Conservation (phyloP, 2,888 invertebrate species). For the Protodeltote pygarga region DNA sequence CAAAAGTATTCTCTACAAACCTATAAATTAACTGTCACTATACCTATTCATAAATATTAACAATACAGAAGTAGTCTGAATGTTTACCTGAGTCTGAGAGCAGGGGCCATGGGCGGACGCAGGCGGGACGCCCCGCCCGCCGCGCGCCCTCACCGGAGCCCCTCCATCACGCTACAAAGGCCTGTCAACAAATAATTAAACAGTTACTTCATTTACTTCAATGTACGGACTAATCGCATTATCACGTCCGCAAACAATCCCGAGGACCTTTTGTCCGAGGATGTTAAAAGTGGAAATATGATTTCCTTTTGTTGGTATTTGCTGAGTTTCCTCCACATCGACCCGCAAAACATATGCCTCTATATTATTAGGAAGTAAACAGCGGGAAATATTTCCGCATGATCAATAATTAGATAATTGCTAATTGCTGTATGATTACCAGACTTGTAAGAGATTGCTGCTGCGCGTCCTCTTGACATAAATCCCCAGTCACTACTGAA, state of each 20-base stretch:
- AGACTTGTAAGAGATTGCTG: no score
- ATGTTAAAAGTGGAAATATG: conserved; percentile 6
- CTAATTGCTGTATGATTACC: no score
- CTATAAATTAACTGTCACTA: no score
- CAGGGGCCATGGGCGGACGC: conserved; percentile 84
- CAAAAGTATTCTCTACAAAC: no score
- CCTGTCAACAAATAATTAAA: conserved; percentile 65
- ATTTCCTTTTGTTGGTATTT: neutral
- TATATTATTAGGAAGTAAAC: no score
- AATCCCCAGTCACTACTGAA: no score
- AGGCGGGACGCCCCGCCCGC: conserved; percentile 79
- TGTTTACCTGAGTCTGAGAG: conserved; percentile 70
- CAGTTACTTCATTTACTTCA: conserved; percentile 39
- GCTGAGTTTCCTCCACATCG: no score
- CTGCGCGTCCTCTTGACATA: no score
- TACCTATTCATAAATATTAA: no score
- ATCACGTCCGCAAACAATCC: conserved; percentile 27
- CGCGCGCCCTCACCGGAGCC: conserved; percentile 81
- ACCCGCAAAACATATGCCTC: no score
- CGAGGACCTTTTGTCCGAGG: neutral
- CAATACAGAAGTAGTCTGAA: conserved; percentile 16
- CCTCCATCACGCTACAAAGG: conserved; percentile 69
- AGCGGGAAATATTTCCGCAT: no score
- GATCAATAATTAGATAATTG: no score
- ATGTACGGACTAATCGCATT: conserved; percentile 41